Evolutionary conservation across 2,888 invertebrate species (phyloP).

Genomic region (Cephus runcator): DNA sequence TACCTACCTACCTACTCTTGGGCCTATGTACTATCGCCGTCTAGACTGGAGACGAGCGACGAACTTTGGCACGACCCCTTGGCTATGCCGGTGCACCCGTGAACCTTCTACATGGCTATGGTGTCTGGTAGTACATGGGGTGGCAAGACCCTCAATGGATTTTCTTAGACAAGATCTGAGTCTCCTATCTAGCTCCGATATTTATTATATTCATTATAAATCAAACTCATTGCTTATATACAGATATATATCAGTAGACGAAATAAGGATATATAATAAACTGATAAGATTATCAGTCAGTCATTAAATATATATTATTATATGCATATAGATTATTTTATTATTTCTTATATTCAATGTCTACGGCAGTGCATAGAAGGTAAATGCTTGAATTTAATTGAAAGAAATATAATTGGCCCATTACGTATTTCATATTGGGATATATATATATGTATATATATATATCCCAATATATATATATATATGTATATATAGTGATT

Average conservation of each 20-base stretch:
- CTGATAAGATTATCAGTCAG: too few species aligned
- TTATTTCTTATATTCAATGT: background rate
- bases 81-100: background rate
- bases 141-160: background rate
- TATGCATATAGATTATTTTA: background rate
- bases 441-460: background rate
- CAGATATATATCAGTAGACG: too few species aligned
- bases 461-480: too few species aligned
- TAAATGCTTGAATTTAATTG: background rate
- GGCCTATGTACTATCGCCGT: background rate
- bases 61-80: slow-evolving; percentile 1
- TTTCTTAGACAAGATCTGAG: background rate
- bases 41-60: slow-evolving; percentile 5
- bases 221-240: too few species aligned
- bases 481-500: background rate
- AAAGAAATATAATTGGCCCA: background rate
- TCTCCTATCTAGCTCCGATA: background rate
- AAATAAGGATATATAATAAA: too few species aligned
- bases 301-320: too few species aligned
- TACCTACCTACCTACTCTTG: background rate
- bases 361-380: background rate
- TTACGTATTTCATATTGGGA: background rate
- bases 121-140: background rate
- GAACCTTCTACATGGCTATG: background rate
- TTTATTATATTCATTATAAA: background rate